These are phyloP conservation scores for Salticus scenicus DNA, from an alignment of 2,888 invertebrate genomes.

Conservation along the genomic window DNA sequence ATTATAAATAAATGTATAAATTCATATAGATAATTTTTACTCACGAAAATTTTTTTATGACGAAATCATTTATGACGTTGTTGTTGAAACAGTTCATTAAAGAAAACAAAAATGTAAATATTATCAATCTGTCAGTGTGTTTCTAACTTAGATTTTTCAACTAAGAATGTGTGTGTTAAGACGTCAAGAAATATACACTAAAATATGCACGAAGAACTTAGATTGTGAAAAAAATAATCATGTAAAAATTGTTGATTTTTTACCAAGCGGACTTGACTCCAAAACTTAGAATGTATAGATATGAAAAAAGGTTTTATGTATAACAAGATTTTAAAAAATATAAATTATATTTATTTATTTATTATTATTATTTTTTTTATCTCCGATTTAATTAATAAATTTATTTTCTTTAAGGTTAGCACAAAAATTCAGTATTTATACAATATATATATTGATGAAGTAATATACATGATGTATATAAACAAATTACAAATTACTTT, in stretches of 20 bases:
- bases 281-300: not conserved
- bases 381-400: not conserved
- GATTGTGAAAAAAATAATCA: not conserved
- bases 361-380: not conserved
- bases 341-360: not conserved
- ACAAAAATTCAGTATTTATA: not conserved
- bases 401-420: not conserved
- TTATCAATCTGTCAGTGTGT: not conserved
- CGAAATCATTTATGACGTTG: not conserved
- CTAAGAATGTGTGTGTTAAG: not conserved
- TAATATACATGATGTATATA: too few relatives aligned
- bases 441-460: not conserved
- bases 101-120: not conserved
- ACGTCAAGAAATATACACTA: not conserved
- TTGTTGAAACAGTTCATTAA: constrained; percentile 6
- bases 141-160: not conserved
- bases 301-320: too few relatives aligned
- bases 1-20: not conserved
- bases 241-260: not conserved
- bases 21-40: not conserved
- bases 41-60: not conserved
- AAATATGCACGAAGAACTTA: not conserved
- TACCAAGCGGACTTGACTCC: not conserved
- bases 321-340: too few relatives aligned
- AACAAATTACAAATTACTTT: too few relatives aligned